Evolutionary conservation across 2,113 vertebrate species (phyloP).

Genomic region (Amazona vittata): DNA sequence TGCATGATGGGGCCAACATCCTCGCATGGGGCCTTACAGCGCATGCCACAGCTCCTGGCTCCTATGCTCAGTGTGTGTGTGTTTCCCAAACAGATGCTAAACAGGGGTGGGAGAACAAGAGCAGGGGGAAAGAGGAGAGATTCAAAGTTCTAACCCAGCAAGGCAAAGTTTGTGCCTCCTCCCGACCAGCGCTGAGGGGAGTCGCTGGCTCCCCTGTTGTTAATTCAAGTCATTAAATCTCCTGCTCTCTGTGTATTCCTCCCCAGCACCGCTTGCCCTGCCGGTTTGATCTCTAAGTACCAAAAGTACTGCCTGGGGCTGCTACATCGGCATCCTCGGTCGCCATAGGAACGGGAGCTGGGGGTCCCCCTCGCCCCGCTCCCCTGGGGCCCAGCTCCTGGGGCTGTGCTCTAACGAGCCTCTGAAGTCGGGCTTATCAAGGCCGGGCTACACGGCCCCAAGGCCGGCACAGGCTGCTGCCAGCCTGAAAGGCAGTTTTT

Average conservation of each 20-base stretch:
- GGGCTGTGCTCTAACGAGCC: conserved; percentile 39
- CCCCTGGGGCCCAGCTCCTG: conserved; percentile 41
- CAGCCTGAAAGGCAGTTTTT: background rate
- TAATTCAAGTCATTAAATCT: conserved; percentile 34
- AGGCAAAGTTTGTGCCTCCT: background rate
- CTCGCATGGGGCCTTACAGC: fast-evolving
- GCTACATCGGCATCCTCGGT: conserved; percentile 56
- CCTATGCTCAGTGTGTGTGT: fast-evolving
- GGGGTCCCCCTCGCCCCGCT: background rate
- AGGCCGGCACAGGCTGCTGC: background rate
- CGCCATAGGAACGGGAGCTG: conserved; percentile 66
- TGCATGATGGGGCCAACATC: fast-evolving
- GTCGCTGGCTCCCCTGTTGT: background rate
- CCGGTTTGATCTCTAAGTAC: conserved; percentile 54
- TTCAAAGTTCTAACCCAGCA: background rate
- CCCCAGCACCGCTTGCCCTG: conserved; percentile 51
- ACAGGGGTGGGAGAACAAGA: background rate
- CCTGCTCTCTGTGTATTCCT: background rate
- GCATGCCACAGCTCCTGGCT: fast-evolving
- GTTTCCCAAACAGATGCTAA: background rate
- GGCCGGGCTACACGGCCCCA: background rate
- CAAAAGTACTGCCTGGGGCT: conserved; percentile 67
- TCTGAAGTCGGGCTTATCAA: conserved; percentile 32
- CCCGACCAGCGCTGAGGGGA: background rate
- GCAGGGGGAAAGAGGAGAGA: fast-evolving